phyloP scores from a whole-genome alignment of 1,140 invertebrate species.

The Thalassaphorura encarpata region DNA sequence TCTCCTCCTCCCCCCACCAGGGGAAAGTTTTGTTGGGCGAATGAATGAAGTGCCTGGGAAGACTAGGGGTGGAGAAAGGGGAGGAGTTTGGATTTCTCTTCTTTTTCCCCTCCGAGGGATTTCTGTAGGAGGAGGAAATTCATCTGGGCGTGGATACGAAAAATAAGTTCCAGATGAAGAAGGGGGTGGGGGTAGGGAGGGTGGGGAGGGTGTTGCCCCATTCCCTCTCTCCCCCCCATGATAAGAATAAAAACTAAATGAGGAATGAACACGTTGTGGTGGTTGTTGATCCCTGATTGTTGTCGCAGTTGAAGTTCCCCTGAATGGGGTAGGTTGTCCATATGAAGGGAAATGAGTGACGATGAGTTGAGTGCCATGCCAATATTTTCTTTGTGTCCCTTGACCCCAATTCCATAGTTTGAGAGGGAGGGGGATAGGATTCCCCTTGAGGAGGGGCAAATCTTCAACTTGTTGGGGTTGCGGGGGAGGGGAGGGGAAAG shows the following conservation, averaged over 20 bases:
- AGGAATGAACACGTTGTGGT: neutral
- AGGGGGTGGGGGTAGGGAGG: constrained; percentile 1
- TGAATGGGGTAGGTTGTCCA: constrained; percentile 27
- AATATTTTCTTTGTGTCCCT: constrained; percentile 14
- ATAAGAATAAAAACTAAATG: constrained; percentile 11
- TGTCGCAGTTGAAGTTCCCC: too few species aligned
- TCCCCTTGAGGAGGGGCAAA: neutral
- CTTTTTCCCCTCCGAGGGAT: neutral
- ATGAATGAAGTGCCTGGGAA: too few species aligned
- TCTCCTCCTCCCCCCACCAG: neutral
- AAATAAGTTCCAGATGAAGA: constrained; percentile 21
- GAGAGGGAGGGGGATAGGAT: constrained; percentile 21
- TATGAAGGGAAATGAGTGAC: constrained; percentile 21
- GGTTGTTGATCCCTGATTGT: constrained; percentile 6
- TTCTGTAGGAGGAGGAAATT: neutral
- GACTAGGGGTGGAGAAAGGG: too few species aligned
- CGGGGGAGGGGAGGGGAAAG: constrained; percentile 18
- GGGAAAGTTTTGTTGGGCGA: neutral
- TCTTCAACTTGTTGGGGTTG: neutral
- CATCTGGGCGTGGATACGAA: constrained; percentile 22
- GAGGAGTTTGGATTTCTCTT: neutral
- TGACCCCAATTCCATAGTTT: constrained; percentile 28
- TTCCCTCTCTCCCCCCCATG: constrained; percentile 10
- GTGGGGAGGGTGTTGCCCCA: constrained; percentile 17
- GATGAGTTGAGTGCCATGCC: constrained; percentile 21